Evolutionary conservation across 2,888 invertebrate species (phyloP).

Genomic region (Drosophila parthenogenetica): DNA sequence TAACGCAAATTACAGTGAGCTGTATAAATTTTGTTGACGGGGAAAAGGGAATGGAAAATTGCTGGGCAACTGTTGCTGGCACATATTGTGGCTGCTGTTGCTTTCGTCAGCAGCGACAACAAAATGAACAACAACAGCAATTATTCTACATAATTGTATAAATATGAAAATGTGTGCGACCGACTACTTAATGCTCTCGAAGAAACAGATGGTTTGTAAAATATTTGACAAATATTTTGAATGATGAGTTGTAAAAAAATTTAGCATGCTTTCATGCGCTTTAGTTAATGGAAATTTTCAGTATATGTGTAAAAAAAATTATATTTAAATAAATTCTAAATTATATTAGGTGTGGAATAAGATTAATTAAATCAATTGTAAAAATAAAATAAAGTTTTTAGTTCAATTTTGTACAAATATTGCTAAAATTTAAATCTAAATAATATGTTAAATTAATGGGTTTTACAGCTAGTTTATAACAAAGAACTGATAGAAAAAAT

Average conservation of each 20-base stretch:
- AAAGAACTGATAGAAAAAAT: no score
- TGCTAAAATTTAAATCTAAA: no score
- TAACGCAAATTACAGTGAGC: constrained; percentile 73
- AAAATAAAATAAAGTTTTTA: no score
- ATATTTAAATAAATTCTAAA: no score
- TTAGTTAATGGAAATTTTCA: no score
- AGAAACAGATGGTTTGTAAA: neutral
- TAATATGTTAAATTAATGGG: no score
- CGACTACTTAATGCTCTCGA: constrained; percentile 8
- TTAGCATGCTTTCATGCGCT: neutral
- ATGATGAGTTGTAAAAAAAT: neutral
- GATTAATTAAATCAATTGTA: no score
- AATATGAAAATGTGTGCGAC: constrained; percentile 1
- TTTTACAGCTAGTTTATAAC: no score
- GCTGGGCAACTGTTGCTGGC: constrained; percentile 73
- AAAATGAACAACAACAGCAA: constrained; percentile 17
- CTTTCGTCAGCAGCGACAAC: constrained; percentile 30
- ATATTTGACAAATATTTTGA: neutral
- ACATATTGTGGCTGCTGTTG: constrained; percentile 60
- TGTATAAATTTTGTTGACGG: constrained; percentile 63
- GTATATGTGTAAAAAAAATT: no score
- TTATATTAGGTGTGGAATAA: no score
- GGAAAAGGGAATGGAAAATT: constrained; percentile 13
- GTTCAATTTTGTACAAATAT: no score
- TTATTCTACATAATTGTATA: constrained; percentile 45